Base-by-base conservation (phyloP, 2,888 invertebrate species). In the Orchestes rusci region DNA sequence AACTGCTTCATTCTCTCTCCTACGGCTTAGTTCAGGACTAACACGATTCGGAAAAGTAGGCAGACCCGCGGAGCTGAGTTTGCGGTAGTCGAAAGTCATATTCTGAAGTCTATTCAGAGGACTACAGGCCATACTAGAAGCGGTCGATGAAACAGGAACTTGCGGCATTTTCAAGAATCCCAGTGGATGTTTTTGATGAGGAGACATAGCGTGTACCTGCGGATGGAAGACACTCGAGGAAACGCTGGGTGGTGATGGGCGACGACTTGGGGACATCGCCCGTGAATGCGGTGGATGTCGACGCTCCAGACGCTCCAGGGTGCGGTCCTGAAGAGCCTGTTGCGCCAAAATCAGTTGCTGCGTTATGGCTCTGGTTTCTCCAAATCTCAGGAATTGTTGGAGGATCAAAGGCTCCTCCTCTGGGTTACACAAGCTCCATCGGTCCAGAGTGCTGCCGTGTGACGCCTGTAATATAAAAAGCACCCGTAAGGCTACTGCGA, bases 11-110 rank as follows among this genome's bases (percentile, higher is more conserved):
- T 76, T 75, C 53, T 73, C 73, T 53, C 75, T 72, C 58, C 73
- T 64, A 18, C 73, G 71, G 54, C 18, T 59, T 64, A 38, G 64
- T 60, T 53, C 65, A 57, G 32, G 70, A 64, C 53, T 71, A 62
- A 71, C 58, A 72, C 69, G 68, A 68, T 39, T 54, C 10, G 57
- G 74, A 72, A 59, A 80, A 74, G 49, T 53, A 35, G 54, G 53
- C 37, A 76, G 60, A 4, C 74, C 74, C 53, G 79, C 77, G 53
- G 80, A 76, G 47, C 82, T 79, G 42, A 84, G 71, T 63, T 89
- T 89, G 19, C 92, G 79, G 63, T 87, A 93, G 67, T 94, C 93
- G 65, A 92, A 92, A 0, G 94, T 93, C 93, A 95, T 93, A 59
- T 84, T 93, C 70, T 93, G 92, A 35, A 94, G 73, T 59, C 89